Evolutionary conservation across 2,888 invertebrate species (phyloP), one percentile per base, ranked within the genome.

Genomic region (Formica aserva): DNA sequence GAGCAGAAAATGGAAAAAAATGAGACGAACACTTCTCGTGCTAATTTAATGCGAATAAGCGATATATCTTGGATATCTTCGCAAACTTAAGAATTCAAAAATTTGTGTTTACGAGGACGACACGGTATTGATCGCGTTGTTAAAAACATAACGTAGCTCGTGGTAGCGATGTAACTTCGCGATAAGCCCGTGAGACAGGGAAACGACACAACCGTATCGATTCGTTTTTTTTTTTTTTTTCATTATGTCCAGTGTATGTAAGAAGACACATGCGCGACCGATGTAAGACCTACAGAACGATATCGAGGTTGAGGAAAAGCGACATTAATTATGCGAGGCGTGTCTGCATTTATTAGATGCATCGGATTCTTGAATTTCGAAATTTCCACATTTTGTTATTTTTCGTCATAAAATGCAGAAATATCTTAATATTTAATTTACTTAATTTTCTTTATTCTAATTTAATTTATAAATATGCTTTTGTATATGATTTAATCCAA

Each of bases 111-210:
- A 72, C 72, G 22, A 9, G 55, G 41, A 67, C 71, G 72, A 45
- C 57, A 29, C 57, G 45, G 60, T 80, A 80, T 80, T 80, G 78
- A 80, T 80, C 78, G 78, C 72, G 72, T 60, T 72, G 78, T 80
- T 80, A 80, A 80, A 80, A 72, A 80, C 78, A 72, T 26, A 78
- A 78, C 72, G 35, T 57, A 60, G 71, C 60, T 69, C 77, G 69
- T 29, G 48, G 38, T 55, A 65, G 77, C 38, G 78, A 80, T 80
- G 78, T 80, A 80, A 80, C 72, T 80, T 35, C 9, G 57, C 71
- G 78, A 80, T 80, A 80, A 80, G 78, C 60, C 22, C 72, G 72
- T 11, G 78, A 72, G 78, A 78, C 78, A 78, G 78, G 78, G 72
- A 78, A 78, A 78, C 78, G 78, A 78, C 78, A 77, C 71, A 35